Base-by-base conservation (phyloP, 2,113 vertebrate genomes). In the Semnornis frantzii region DNA sequence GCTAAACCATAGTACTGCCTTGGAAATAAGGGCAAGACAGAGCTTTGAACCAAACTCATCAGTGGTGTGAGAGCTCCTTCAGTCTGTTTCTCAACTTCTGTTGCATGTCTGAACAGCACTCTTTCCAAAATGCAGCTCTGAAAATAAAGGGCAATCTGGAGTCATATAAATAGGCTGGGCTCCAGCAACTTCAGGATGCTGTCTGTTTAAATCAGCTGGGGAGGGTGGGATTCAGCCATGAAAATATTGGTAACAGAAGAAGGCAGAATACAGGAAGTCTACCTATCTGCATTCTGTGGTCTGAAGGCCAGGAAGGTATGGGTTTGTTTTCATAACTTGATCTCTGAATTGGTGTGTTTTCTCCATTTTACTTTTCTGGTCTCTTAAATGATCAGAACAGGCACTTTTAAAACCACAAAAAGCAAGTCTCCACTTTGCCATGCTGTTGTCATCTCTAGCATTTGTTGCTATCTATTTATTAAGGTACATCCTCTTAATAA, bases 381-480 rank as follows among this genome's bases (percentile, higher is more conserved):
- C 89, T 92, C 77, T 89, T 92, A 96, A 96, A 96, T 89, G 71
- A 90, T 64, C 39, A 54, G 93, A 97, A 95, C 68, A 94, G 85
- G 82, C 79, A 42, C 85, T 94, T 66, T 93, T 87, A 64, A 72
- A 96, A 93, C 70, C 80, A 82, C n/a, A 86, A 94, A 97, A 95
- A 96, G 76, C 57, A 63, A 83, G 82, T 57, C 94, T 68, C 64
- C 82, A 33, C 73, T 96, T 93, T 91, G 77, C 82, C 57, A 72
- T 58, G 54, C 66, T 92, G 89, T 69, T 87, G 69, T 86, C 87
- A 90, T 96, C 95, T 87, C 96, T 78, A 97, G 82, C 95, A 92
- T 95, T 94, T 81, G 89, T 87, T 90, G 70, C 92, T 94, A 88
- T 95, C 89, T 90, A 84, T 93, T 95, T 89, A 97, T 97, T 95